These are phyloP conservation scores for Podocnemis expansa DNA, from an alignment of 2,113 vertebrate species.

Conservation along the genomic window DNA sequence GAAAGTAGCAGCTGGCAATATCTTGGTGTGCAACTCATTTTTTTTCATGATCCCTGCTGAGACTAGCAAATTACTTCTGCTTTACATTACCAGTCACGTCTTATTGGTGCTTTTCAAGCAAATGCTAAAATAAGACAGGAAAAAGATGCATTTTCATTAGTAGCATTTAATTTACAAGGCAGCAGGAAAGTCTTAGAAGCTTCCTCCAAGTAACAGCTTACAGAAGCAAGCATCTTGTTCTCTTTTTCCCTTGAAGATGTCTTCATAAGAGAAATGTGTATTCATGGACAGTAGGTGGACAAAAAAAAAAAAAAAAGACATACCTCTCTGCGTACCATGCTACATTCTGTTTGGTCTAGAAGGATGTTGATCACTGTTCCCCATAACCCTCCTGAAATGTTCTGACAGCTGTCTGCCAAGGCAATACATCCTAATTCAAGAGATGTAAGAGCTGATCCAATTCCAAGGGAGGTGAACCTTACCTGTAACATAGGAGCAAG, in stretches of 20 bases:
- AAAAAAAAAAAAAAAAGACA: background rate
- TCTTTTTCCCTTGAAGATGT: background rate
- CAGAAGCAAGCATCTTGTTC: background rate
- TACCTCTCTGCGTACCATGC: slow-evolving; percentile 97
- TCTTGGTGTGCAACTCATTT: background rate
- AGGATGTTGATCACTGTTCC: slow-evolving; percentile 93
- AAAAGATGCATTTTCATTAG: background rate
- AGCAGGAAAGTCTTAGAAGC: background rate
- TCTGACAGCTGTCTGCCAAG: slow-evolving; percentile 92
- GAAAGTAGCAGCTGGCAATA: background rate
- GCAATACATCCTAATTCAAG: slow-evolving; percentile 87
- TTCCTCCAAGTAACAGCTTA: background rate
- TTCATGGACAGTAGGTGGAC: background rate
- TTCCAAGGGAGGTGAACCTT: slow-evolving; percentile 90
- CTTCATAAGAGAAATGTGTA: background rate
- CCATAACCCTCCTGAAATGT: slow-evolving; percentile 98
- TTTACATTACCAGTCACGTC: background rate
- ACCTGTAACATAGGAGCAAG: slow-evolving; percentile 79
- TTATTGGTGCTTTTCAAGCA: background rate
- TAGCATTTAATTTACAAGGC: background rate
- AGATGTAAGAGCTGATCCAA: slow-evolving; percentile 91
- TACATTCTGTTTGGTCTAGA: slow-evolving; percentile 92
- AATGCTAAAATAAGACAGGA: background rate
- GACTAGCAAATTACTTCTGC: background rate
- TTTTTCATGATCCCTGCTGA: background rate